phyloP scores from a whole-genome alignment of 2,113 vertebrate genomes.

The Istiophorus platypterus region DNA sequence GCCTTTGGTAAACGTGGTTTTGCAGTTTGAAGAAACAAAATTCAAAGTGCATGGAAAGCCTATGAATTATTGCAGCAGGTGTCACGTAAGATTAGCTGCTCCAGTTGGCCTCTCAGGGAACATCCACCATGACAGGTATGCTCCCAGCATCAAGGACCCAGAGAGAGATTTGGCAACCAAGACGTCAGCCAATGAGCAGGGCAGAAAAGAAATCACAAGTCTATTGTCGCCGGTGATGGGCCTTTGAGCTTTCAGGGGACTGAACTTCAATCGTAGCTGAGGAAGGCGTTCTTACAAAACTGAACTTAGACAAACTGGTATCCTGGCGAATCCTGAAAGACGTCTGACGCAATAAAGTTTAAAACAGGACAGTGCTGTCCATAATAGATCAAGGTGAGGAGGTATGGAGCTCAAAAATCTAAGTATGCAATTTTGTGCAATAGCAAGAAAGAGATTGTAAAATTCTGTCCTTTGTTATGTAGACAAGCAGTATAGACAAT shows the following conservation, averaged over 20 bases:
- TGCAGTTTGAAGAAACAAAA: slow-evolving; percentile 62
- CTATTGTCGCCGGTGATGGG: slow-evolving; percentile 57
- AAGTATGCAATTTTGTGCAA: slow-evolving; percentile 75
- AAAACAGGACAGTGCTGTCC: slow-evolving; percentile 69
- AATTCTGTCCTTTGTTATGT: slow-evolving; percentile 57
- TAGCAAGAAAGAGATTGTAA: slow-evolving; percentile 48
- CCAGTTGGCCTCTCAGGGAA: slow-evolving; percentile 79
- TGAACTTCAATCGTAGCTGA: slow-evolving; percentile 67
- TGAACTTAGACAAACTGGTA: slow-evolving; percentile 64
- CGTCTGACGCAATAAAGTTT: slow-evolving; percentile 71
- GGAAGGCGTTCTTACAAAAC: slow-evolving; percentile 63
- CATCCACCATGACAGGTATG: slow-evolving; percentile 82
- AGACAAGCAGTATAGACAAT: slow-evolving; percentile 38
- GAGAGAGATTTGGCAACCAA: slow-evolving; percentile 64
- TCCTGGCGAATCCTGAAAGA: slow-evolving; percentile 63
- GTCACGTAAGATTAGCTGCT: slow-evolving; percentile 82
- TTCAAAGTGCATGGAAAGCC: slow-evolving; percentile 70
- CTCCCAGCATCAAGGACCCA: slow-evolving; percentile 73
- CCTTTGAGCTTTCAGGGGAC: slow-evolving; percentile 69
- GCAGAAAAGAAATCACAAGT: slow-evolving; percentile 58
- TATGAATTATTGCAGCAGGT: slow-evolving; percentile 82
- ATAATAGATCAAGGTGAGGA: slow-evolving; percentile 76
- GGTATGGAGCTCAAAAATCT: slow-evolving; percentile 51
- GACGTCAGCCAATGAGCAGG: slow-evolving; percentile 57
- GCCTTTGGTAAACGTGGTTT: slow-evolving; percentile 42